Percentiles rank a stretch among this genome's conserved stretches.
These are phyloP conservation scores for Aeoliscus strigatus DNA, from an alignment of 2,797 vertebrate species.

Conservation along the genomic window DNA sequence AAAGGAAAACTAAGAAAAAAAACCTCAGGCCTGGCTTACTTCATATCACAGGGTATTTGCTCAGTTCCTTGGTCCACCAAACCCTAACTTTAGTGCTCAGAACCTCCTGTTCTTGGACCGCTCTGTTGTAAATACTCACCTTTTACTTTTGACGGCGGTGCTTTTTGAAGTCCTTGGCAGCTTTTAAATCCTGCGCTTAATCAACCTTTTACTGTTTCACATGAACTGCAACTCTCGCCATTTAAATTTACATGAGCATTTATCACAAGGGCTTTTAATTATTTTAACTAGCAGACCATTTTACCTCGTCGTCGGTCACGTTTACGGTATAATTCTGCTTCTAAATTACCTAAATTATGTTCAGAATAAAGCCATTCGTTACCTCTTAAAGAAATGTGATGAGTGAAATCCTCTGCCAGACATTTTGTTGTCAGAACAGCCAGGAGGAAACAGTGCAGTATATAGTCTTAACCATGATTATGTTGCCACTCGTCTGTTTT, in stretches of 20 bases:
- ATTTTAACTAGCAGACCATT: not conserved
- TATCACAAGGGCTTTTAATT: not conserved
- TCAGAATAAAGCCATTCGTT: conserved; percentile 1
- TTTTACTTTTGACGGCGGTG: conserved; percentile 31
- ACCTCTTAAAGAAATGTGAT: no score
- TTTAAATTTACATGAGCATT: conserved; percentile 13
- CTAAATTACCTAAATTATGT: not conserved
- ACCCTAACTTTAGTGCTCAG: conserved; percentile 48
- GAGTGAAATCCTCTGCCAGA: no score
- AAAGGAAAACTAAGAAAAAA: conserved; percentile 36
- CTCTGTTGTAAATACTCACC: conserved; percentile 42
- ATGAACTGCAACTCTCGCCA: conserved; percentile 11
- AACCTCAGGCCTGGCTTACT: conserved; percentile 54
- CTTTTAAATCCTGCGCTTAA: conserved; percentile 17
- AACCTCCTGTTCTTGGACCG: conserved; percentile 50
- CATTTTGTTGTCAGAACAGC: no score
- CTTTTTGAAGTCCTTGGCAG: conserved; percentile 46
- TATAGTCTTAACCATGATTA: no score
- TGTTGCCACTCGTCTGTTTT: no score
- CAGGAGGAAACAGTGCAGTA: no score
- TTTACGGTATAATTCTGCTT: not conserved
- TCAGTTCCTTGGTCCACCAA: conserved; percentile 52
- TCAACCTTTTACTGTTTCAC: conserved; percentile 11
- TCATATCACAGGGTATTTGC: conserved; percentile 71
- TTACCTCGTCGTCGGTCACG: not conserved